phyloP scores from a whole-genome alignment of 92 coral and sea anemone genomes.

The Palythoa grandis region DNA sequence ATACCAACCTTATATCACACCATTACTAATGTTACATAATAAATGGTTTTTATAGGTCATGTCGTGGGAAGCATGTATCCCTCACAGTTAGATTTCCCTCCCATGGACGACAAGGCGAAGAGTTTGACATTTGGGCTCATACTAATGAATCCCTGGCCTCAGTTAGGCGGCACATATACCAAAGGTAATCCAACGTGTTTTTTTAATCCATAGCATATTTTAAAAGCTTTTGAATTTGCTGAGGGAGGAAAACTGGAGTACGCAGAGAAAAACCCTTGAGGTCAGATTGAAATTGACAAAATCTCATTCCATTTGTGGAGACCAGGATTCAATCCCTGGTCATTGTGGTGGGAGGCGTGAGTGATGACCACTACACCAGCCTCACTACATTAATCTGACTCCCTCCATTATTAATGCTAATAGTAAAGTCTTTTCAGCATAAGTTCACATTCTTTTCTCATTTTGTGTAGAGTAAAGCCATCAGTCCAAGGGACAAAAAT shows the following conservation, averaged over 20 bases:
- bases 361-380: no score
- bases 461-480: conserved; percentile 65
- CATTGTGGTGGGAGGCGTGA: no score
- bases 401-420: no score
- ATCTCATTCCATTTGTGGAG: no score
- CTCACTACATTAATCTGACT: no score
- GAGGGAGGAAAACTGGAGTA: no score
- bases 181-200: conserved; percentile 62
- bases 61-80: conserved; percentile 92
- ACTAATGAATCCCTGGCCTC: conserved; percentile 94
- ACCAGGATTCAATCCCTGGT: no score
- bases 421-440: no score
- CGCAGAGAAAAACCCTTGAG: no score
- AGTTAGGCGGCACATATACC: conserved; percentile 88
- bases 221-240: not conserved
- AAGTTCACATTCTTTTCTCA: not conserved
- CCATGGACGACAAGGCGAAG: conserved; percentile 98
- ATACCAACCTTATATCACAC: not conserved
- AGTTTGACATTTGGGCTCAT: conserved; percentile 98
- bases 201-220: not conserved
- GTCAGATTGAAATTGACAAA: no score
- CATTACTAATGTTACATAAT: not conserved
- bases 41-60: conserved; percentile 64
- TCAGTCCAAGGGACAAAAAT: conserved; percentile 89
- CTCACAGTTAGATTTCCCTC: conserved; percentile 90